Evolutionary conservation across 2,888 invertebrate species (phyloP), one percentile per base, ranked within the genome.

Genomic region (Dolomedes plantarius): DNA sequence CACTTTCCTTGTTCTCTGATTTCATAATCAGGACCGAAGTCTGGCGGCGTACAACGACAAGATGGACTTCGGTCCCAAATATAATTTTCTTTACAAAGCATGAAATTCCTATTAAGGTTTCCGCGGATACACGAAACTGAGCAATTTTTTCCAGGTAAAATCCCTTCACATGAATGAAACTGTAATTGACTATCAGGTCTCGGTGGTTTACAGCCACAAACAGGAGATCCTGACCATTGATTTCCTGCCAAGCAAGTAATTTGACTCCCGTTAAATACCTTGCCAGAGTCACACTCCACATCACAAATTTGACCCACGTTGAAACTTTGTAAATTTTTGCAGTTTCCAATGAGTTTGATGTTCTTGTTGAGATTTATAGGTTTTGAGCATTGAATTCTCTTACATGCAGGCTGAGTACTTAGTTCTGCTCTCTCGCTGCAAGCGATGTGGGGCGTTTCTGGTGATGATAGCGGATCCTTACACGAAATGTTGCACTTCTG

Each of bases 151-250:
- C 23, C 56, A 6, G 19, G 19, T 19, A 56, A 0, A 3, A 1
- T 23, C 6, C 19, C 7, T 56, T 56, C 5, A 23, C 13, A 23
- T 16, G 6, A 19, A 23, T 23, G 23, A 16, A 56, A 0, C 23
- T 5, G 11, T 23, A 19, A 16, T 72, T 46, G 11, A 72, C 72
- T 77, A 76, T 72, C 5, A 71, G 71, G 27, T 75, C 72, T 7
- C 65, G 72, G 13, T 7, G 32, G 16, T 6, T n/a, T 1, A 11
- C 56, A 56, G 1, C 5, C 1, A 23, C 56, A 56, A 3, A 23
- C 16, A 5, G 13, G 19, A 1, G 56, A 16, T 6, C 56, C 23
- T 56, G 23, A 6, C 56, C 56, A 56, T 5, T 56, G 23, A 2
- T 23, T 23, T 11, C 23, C 23, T 3, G 23, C 5, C 3, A 19